Evolutionary conservation across 2,113 vertebrate genomes (phyloP), one percentile per base, ranked within the genome.

Genomic region (Salvelinus sp.): DNA sequence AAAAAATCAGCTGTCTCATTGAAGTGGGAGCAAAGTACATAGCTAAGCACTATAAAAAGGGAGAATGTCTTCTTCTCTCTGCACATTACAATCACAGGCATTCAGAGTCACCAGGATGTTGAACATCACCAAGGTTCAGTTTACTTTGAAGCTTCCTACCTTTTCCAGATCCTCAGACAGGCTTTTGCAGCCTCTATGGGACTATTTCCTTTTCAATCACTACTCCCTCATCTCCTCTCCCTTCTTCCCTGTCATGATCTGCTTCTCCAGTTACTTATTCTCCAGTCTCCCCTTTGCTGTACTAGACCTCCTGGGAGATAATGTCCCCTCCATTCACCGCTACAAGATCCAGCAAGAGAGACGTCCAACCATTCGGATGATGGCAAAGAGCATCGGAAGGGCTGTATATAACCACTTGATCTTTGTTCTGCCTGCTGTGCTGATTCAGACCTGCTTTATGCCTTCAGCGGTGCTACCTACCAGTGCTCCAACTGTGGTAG

Each of bases 261-360:
- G 88, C 30, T 91, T 92, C 80, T 90, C 75, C 80, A 87, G 90
- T 75, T 93, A 90, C 47, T 70, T 92, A 27, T 30, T 87, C 71
- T 92, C 89, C 86, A 87, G 89, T 33, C 0, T 88, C 23, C 92
- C 92, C 69, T 92, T 92, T 73, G 65, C 90, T 5, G 38, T 83
- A 0, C 1, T 92, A 63, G 92, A 93, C 75, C 81, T 93, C 18
- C 66, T 92, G 72, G 92, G 89, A 62, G 82, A 91, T 12, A 82
- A 76, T 28, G 44, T 85, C 57, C 84, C 88, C 38, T 77, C 71
- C 1, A 76, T 92, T 67, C 54, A 89, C 67, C 76, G 80, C 54
- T 90, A 90, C 83, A 93, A 92, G 86, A 91, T 93, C 85, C 93
- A 93, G 47, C 82, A 81, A 65, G 80, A 82, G 48, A 82, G 76